Percentiles rank a stretch among this genome's conserved stretches.
phyloP scores from a whole-genome alignment of 2,888 invertebrate genomes.

The Coleophora deauratella region DNA sequence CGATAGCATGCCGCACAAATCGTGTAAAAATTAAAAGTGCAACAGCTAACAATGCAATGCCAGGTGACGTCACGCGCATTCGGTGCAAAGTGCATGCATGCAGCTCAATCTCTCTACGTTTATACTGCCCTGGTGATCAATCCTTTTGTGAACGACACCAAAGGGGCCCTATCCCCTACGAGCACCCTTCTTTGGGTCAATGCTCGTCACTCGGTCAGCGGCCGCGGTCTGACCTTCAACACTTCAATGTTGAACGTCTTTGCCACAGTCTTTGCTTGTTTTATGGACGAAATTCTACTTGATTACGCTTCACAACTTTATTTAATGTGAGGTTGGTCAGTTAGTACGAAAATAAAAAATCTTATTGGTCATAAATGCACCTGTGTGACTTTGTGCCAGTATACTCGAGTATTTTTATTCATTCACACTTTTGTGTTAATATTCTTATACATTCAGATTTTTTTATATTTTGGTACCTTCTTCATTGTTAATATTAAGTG shows the following conservation, averaged over 20 bases:
- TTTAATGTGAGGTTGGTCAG: too few relatives aligned
- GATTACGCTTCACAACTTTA: too few relatives aligned
- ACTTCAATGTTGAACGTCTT: constrained; percentile 5
- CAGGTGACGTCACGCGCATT: constrained; percentile 61
- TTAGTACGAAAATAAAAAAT: too few relatives aligned
- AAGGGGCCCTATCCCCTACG: constrained; percentile 73
- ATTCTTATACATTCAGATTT: too few relatives aligned
- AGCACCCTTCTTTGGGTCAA: constrained; percentile 71
- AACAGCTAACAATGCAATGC: constrained; percentile 61
- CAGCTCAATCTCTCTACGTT: constrained; percentile 60
- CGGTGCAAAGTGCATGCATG: constrained; percentile 73
- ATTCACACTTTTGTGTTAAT: too few relatives aligned
- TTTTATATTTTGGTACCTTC: too few relatives aligned
- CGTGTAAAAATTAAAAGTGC: constrained; percentile 40
- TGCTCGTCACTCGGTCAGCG: constrained; percentile 53
- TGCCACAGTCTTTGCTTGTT: not conserved
- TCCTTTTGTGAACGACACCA: constrained; percentile 68
- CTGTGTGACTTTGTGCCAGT: too few relatives aligned
- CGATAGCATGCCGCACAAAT: too few relatives aligned
- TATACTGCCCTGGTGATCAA: constrained; percentile 63
- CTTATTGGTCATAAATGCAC: too few relatives aligned
- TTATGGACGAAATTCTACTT: too few relatives aligned
- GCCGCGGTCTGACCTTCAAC: constrained; percentile 29
- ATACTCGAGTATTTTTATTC: too few relatives aligned
- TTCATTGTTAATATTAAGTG: too few relatives aligned